Conservation (phyloP, 2,888 invertebrate species). For the Ypsolopha sequella region DNA sequence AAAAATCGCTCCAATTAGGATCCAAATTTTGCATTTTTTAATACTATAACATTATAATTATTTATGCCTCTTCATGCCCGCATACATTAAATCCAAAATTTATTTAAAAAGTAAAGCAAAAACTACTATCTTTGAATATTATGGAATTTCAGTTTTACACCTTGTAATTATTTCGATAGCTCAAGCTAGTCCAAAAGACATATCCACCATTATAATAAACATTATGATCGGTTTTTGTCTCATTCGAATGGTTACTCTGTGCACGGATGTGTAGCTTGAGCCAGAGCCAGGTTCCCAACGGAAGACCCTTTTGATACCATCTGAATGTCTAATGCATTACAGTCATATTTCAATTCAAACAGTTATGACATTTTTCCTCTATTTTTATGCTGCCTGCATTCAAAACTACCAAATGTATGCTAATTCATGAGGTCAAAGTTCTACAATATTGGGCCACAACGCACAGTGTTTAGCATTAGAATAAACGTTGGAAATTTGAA, state of each 20-base stretch:
- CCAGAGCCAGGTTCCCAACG: constrained; percentile 39
- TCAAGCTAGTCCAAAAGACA: background rate
- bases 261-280: too few relatives aligned
- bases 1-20: too few relatives aligned
- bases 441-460: constrained; percentile 23
- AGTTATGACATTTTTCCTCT: constrained; percentile 67
- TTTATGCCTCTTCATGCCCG: too few relatives aligned
- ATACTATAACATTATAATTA: too few relatives aligned
- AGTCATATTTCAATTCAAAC: constrained; percentile 60
- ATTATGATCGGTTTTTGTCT: background rate
- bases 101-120: too few relatives aligned
- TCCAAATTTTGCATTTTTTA: too few relatives aligned
- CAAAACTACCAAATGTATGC: constrained; percentile 44
- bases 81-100: too few relatives aligned
- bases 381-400: constrained; percentile 45
- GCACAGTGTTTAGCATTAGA: constrained; percentile 18
- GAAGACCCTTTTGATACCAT: constrained; percentile 51
- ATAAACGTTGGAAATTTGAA: constrained; percentile 15
- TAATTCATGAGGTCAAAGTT: constrained; percentile 38
- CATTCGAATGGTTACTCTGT: too few relatives aligned
- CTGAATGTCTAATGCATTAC: constrained; percentile 66
- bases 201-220: background rate
- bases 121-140: too few relatives aligned
- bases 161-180: too few relatives aligned
- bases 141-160: too few relatives aligned